Evolutionary conservation across 2,113 vertebrate genomes (phyloP), one percentile per base, ranked within the genome.

Genomic region (Stictonetta naevosa): DNA sequence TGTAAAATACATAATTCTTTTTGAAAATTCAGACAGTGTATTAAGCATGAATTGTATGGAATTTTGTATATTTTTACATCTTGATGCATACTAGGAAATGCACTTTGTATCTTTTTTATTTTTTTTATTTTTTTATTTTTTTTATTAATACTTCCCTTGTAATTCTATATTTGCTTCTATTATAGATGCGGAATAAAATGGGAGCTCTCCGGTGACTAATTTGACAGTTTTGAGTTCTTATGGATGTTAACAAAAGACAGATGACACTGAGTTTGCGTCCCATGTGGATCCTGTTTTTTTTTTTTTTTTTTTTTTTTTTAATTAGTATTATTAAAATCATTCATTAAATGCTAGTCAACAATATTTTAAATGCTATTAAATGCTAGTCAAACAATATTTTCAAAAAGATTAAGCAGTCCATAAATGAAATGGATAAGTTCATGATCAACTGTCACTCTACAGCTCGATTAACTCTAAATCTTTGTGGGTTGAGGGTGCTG

Each of bases 31-130:
- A 77, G 75, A 75, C 26, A 58, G 18, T 53, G 34, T 90, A 66
- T 79, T 73, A 94, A 75, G 29, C 58, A 60, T 78, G 69, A 90
- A 78, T 64, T 81, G 17, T 46, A 44, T 44, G 38, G n/a, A 86
- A 36, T 78, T 60, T 77, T 71, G 86, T 48, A 67, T 72, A 36
- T 26, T 50, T 26, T 75, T 94, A 92, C 38, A 5, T 60, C 53
- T 82, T 82, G 64, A 64, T 84, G 73, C 3, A 42, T 67, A 77
- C 0, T 44, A 82, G 83, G 63, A 88, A 84, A 89, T 64, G 72
- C 72, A 90, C 85, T 97, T 96, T 88, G 56, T 73, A 83, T 80
- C 44, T 94, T 96, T 93, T 96, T 95, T 91, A 88, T 96, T 96
- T 95, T 38, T 38, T 10, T 38, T 38, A 38, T 38, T 38, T 38